A percentile compares a stretch with the other conserved stretches of the same genome.
phyloP scores from a whole-genome alignment of 2,113 vertebrate genomes.

The Siphamia tubifer region DNA sequence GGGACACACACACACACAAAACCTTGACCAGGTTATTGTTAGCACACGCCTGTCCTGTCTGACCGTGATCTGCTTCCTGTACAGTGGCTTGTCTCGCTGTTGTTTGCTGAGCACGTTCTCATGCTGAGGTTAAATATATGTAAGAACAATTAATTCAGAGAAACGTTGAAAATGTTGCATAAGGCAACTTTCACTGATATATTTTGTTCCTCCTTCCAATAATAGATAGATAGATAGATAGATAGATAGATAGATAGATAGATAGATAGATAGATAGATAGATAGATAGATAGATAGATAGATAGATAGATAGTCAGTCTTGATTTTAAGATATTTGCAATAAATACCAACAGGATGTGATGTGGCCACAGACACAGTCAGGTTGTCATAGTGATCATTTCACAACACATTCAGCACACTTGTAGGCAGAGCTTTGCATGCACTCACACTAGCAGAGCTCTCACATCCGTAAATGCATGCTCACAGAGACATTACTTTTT shows the following conservation, averaged over 20 bases:
- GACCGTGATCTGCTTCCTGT: slow-evolving; percentile 37
- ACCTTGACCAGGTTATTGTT: slow-evolving; percentile 21
- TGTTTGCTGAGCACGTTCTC: slow-evolving; percentile 3
- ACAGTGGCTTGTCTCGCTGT: slow-evolving; percentile 51
- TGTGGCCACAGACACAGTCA: slow-evolving; percentile 30
- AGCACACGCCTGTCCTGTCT: slow-evolving; percentile 51
- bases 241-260: too few relatives aligned
- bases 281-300: background rate
- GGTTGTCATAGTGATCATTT: slow-evolving; percentile 42
- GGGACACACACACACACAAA: slow-evolving; percentile 21
- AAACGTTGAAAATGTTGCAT: background rate
- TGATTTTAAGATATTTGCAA: too few relatives aligned
- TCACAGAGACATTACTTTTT: slow-evolving; percentile 9
- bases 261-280: too few relatives aligned
- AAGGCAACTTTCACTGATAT: background rate
- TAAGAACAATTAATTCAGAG: background rate
- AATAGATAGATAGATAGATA: too few relatives aligned
- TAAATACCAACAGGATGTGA: slow-evolving; percentile 62
- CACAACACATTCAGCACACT: slow-evolving; percentile 1
- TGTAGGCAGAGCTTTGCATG: slow-evolving; percentile 34
- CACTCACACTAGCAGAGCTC: background rate
- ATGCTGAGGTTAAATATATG: slow-evolving; percentile 14
- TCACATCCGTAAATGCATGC: background rate
- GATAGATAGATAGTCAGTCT: background rate
- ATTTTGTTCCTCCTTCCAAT: background rate